phyloP scores from a whole-genome alignment of 92 coral and sea anemone species.

The Parazoanthus atlanticus region DNA sequence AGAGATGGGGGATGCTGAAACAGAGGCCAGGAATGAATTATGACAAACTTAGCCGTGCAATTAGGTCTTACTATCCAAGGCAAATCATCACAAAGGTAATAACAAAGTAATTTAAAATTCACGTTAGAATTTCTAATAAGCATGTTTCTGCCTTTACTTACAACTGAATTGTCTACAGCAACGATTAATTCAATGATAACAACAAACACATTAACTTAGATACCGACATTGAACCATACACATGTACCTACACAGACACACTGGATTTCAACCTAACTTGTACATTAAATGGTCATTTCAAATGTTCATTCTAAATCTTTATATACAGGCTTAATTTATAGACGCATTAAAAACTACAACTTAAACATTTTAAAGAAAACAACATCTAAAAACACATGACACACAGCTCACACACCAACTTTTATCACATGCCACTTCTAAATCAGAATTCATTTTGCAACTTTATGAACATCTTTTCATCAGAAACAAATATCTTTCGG shows the following conservation, averaged over 20 bases:
- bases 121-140: too few relatives aligned
- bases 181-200: not conserved
- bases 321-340: too few relatives aligned
- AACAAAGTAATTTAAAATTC: not conserved
- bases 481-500: not conserved
- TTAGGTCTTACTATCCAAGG: constrained; percentile 25
- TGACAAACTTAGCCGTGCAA: constrained; percentile 40
- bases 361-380: too few relatives aligned
- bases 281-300: too few relatives aligned
- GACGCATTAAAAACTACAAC: too few relatives aligned
- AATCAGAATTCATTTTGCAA: not conserved
- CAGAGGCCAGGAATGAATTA: constrained; percentile 42
- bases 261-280: too few relatives aligned
- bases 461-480: too few relatives aligned
- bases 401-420: not conserved
- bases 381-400: too few relatives aligned
- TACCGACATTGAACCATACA: too few relatives aligned
- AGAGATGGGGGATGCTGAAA: constrained; percentile 31
- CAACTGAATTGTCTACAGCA: not conserved
- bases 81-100: constrained; percentile 41
- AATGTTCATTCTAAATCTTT: too few relatives aligned
- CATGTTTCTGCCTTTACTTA: not conserved
- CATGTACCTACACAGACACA: too few relatives aligned
- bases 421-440: not conserved
- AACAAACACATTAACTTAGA: too few relatives aligned